phyloP scores from a whole-genome alignment of 2,797 vertebrate genomes.

The Megaceryle alcyon region DNA sequence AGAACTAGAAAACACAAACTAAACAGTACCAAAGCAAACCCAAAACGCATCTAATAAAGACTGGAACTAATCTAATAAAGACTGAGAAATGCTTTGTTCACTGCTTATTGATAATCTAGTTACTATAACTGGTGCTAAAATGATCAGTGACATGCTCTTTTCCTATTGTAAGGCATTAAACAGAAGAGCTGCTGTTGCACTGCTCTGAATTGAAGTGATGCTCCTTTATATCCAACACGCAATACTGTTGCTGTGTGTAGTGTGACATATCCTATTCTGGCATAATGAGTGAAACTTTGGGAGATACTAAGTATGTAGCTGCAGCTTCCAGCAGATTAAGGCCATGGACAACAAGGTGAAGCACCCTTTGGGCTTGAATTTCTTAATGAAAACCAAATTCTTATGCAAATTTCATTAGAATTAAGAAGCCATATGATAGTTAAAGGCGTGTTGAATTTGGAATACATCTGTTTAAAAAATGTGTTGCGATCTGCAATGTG shows the following conservation, averaged over 20 bases:
- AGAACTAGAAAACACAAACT: too few species aligned
- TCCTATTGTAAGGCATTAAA: neutral
- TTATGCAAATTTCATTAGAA: neutral
- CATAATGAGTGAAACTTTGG: neutral
- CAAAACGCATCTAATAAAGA: too few species aligned
- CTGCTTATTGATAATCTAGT: conserved; percentile 24
- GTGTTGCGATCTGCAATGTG: neutral
- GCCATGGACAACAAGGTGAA: neutral
- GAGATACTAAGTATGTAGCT: neutral
- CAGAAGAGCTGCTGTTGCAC: neutral
- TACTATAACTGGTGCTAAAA: conserved; percentile 15
- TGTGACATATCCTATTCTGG: neutral
- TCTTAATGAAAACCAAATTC: neutral
- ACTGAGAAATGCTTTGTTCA: neutral
- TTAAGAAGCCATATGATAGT: neutral
- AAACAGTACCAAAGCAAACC: too few species aligned
- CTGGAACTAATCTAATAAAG: too few species aligned
- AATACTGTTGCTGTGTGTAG: neutral
- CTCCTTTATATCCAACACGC: neutral
- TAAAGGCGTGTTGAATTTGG: neutral
- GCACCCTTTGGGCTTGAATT: neutral
- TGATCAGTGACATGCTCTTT: neutral
- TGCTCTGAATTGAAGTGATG: neutral
- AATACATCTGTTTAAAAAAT: neutral
- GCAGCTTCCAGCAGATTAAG: neutral